Percentiles rank a stretch among this genome's conserved stretches.
These are phyloP conservation scores for Folsomia manolachei DNA, from an alignment of 2,888 invertebrate genomes.

Conservation along the genomic window DNA sequence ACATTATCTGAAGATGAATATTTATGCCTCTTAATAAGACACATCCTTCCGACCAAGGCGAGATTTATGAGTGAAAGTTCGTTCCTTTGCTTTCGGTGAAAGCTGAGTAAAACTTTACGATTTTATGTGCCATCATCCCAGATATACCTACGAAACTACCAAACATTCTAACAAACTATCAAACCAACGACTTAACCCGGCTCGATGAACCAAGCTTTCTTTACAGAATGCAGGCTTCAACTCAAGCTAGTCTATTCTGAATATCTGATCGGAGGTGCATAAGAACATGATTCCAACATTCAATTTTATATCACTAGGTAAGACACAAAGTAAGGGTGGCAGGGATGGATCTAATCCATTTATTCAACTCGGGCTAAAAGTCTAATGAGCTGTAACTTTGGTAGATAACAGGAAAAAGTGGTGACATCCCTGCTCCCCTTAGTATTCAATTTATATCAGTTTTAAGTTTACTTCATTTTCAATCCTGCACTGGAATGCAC, in stretches of 20 bases:
- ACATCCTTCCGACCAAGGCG: background rate
- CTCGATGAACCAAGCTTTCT: background rate
- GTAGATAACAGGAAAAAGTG: constrained; percentile 8
- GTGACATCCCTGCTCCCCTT: constrained; percentile 6
- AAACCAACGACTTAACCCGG: background rate
- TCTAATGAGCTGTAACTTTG: constrained; percentile 19
- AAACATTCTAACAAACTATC: no score
- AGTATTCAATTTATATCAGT: background rate
- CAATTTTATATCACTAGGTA: no score
- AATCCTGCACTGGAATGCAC: background rate
- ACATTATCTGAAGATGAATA: constrained; percentile 5
- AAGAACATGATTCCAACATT: no score
- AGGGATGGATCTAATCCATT: constrained; percentile 15
- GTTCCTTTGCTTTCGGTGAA: background rate
- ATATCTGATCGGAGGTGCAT: no score
- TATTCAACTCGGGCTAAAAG: background rate
- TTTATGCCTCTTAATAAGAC: constrained; percentile 2
- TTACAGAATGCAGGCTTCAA: no score
- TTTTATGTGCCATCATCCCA: background rate
- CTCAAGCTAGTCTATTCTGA: no score
- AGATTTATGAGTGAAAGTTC: constrained; percentile 7
- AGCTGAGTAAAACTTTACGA: background rate
- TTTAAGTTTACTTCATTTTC: background rate
- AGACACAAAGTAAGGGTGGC: no score
- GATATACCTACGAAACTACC: no score